Percentiles rank a stretch among this genome's conserved stretches.
phyloP scores from a whole-genome alignment of 92 coral and sea anemone genomes.

The Plumapathes pennacea region DNA sequence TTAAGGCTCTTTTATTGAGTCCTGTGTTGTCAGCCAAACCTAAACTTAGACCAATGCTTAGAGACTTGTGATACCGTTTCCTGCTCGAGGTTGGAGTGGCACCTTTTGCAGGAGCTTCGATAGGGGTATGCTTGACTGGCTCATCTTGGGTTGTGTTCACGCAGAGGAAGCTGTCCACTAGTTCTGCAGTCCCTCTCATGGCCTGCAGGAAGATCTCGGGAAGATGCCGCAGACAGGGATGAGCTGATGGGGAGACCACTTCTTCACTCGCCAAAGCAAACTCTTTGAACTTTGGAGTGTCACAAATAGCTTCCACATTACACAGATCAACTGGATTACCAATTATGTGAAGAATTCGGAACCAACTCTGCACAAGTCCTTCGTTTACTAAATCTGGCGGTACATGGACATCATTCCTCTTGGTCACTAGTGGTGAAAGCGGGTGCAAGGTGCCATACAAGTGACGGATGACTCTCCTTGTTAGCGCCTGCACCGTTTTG shows the following conservation, averaged over 20 bases:
- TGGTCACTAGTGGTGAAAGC: constrained; percentile 50
- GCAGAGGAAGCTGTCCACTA: constrained; percentile 72
- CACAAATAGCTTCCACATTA: constrained; percentile 76
- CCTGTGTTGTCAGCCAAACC: constrained; percentile 69
- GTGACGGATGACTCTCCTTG: constrained; percentile 74
- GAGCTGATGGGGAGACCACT: constrained; percentile 75
- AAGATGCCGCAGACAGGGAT: constrained; percentile 76
- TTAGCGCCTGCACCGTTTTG: constrained; percentile 72
- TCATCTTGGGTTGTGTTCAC: constrained; percentile 67
- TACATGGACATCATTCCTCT: constrained; percentile 81
- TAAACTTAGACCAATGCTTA: constrained; percentile 66
- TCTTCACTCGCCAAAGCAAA: constrained; percentile 81
- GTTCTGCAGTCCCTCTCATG: constrained; percentile 86
- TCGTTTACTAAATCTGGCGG: constrained; percentile 68
- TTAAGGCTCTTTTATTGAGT: constrained; percentile 63
- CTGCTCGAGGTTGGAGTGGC: constrained; percentile 73
- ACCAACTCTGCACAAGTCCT: constrained; percentile 92
- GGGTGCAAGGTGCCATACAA: constrained; percentile 87
- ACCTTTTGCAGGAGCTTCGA: constrained; percentile 67
- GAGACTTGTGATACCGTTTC: constrained; percentile 68
- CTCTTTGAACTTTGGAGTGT: constrained; percentile 89
- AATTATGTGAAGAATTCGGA: constrained; percentile 89
- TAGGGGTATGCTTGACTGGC: constrained; percentile 90
- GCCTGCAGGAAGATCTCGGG: constrained; percentile 93
- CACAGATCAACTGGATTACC: constrained; percentile 96